Conservation (phyloP, 2,113 vertebrate species). For the Lonchura striata region DNA sequence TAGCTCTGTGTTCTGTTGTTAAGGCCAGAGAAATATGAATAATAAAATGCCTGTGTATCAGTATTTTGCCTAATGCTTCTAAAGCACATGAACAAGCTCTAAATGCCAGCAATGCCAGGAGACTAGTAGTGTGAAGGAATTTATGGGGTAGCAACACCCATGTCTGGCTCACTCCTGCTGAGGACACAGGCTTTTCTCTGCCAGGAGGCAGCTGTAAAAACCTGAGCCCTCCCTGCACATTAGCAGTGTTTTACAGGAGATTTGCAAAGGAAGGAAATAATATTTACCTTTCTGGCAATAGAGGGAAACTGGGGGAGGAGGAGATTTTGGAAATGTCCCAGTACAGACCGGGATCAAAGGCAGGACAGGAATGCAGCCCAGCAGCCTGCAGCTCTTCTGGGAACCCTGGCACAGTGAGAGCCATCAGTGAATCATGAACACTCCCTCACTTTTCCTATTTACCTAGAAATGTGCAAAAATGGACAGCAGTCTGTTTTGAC, state of each 20-base stretch:
- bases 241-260: background rate
- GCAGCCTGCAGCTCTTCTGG: background rate
- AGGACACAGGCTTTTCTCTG: background rate
- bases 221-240: background rate
- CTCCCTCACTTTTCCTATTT: background rate
- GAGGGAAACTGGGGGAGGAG: background rate
- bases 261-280: background rate
- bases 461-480: background rate
- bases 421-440: background rate
- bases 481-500: background rate
- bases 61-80: background rate
- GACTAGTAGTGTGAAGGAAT: background rate
- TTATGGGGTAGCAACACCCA: background rate
- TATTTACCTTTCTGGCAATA: background rate
- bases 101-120: background rate
- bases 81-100: background rate
- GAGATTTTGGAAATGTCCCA: background rate
- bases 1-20: background rate
- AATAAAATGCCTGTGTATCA: background rate
- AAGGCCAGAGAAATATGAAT: background rate
- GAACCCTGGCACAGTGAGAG: background rate
- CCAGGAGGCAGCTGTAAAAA: background rate
- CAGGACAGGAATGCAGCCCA: background rate
- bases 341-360: background rate
- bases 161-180: rapidly evolving